Conservation (phyloP, 1,140 invertebrate species). For the Dendrolimus kikuchii region DNA sequence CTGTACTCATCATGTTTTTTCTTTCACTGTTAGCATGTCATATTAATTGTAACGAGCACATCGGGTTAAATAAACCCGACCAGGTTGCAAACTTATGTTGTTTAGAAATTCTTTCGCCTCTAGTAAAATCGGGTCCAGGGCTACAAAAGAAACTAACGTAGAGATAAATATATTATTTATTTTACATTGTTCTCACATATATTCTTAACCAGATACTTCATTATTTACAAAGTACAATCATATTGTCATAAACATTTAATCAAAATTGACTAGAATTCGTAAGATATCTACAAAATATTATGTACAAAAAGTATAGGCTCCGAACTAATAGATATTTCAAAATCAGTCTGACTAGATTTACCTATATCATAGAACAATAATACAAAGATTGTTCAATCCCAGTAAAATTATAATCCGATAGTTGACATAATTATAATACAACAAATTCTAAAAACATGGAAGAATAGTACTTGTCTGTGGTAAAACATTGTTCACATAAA, state of each 20-base stretch:
- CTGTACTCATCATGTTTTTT: no score
- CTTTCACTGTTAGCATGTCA: no score
- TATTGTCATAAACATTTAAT: conserved; percentile 67
- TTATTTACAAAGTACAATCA: conserved; percentile 64
- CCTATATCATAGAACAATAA: conserved; percentile 32
- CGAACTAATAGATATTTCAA: conserved; percentile 41
- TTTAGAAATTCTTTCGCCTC: no score
- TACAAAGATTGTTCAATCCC: conserved; percentile 18
- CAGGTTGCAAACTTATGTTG: no score
- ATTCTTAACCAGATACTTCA: conserved; percentile 25
- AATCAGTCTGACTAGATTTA: conserved; percentile 35
- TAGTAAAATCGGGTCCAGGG: background rate
- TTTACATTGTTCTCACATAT: conserved; percentile 55
- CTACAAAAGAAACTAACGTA: conserved; percentile 27
- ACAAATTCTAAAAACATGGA: no score
- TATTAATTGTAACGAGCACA: no score
- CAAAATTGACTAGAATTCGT: conserved; percentile 64
- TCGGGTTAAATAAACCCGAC: no score
- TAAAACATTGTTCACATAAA: no score
- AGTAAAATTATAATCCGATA: background rate
- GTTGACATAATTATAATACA: no score
- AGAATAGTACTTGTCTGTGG: no score
- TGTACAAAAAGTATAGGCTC: conserved; percentile 62
- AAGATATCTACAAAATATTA: conserved; percentile 55
- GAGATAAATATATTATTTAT: conserved; percentile 48